These are phyloP conservation scores for Peromyscus eremicus DNA, from an alignment of 2,797 vertebrate species.

Conservation along the genomic window DNA sequence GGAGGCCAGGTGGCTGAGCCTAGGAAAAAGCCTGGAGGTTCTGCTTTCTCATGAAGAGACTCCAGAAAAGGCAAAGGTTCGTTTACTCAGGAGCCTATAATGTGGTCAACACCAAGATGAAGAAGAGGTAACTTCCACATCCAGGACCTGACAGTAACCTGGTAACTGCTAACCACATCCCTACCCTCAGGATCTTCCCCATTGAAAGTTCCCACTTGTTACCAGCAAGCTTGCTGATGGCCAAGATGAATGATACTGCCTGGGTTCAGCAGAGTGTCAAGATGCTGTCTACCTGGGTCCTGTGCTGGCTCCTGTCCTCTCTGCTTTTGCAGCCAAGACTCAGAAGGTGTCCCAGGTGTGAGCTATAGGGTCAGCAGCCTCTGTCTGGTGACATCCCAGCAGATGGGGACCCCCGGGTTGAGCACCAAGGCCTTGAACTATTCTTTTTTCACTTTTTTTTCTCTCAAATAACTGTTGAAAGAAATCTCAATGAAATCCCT, in stretches of 20 bases:
- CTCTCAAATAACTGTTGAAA: slow-evolving; percentile 67
- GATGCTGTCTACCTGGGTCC: slow-evolving; percentile 72
- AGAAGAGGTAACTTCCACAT: neutral
- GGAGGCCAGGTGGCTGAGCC: neutral
- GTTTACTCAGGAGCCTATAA: neutral
- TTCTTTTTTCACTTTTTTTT: slow-evolving; percentile 72
- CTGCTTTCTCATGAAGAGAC: neutral
- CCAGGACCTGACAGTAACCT: neutral
- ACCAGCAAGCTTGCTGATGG: slow-evolving; percentile 29
- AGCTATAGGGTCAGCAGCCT: slow-evolving; percentile 78
- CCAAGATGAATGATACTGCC: slow-evolving; percentile 79
- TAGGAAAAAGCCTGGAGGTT: neutral
- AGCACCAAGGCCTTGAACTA: slow-evolving; percentile 80
- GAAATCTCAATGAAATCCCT: slow-evolving; percentile 72
- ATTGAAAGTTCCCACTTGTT: neutral
- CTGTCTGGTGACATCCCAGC: slow-evolving; percentile 76
- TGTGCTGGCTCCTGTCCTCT: slow-evolving; percentile 75
- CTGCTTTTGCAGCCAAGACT: slow-evolving; percentile 76
- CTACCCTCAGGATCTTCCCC: neutral
- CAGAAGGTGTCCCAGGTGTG: slow-evolving; percentile 75
- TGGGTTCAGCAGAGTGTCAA: slow-evolving; percentile 75
- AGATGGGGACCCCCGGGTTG: slow-evolving; percentile 77
- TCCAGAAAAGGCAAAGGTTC: neutral
- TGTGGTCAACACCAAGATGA: neutral
- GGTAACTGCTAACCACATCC: neutral